Evolutionary conservation across 2,888 invertebrate genomes (phyloP).

Genomic region (Caenorhabditis sp.): DNA sequence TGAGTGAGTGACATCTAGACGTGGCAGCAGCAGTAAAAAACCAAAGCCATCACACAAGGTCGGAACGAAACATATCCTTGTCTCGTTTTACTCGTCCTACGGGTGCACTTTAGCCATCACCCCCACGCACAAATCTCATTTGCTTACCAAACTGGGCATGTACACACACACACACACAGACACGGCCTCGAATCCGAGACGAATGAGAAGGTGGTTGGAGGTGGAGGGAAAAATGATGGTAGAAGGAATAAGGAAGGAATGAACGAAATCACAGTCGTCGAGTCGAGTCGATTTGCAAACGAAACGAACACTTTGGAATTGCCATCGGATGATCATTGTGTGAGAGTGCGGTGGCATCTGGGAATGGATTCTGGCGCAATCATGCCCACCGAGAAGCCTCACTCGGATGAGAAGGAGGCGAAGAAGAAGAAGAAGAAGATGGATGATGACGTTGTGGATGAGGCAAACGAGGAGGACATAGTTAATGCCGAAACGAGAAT

Average conservation of each 20-base stretch:
- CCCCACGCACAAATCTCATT: constrained; percentile 39
- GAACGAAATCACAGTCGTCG: too few species aligned
- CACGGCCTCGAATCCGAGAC: constrained; percentile 44
- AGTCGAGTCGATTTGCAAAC: constrained; percentile 39
- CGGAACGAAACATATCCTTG: constrained; percentile 35
- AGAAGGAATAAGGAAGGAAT: constrained; percentile 7
- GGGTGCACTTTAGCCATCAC: constrained; percentile 40
- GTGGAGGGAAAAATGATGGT: constrained; percentile 5
- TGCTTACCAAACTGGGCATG: constrained; percentile 55
- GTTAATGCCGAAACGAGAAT: constrained; percentile 50
- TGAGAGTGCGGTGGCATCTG: constrained; percentile 21
- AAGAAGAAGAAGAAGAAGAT: not conserved
- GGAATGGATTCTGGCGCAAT: constrained; percentile 40
- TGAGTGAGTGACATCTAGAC: too few species aligned
- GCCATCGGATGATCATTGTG: constrained; percentile 17
- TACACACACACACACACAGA: constrained; percentile 17
- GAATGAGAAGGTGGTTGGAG: constrained; percentile 12
- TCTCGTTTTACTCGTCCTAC: constrained; percentile 30
- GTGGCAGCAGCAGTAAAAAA: too few species aligned
- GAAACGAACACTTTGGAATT: constrained; percentile 39
- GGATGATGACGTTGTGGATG: too few species aligned
- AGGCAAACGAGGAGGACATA: constrained; percentile 19
- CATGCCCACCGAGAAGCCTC: constrained; percentile 7
- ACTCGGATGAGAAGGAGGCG: constrained; percentile 13
- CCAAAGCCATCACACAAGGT: too few species aligned